Conservation (phyloP, 37 sponge, comb jelly and placozoan species). For the Corticium candelabrum region DNA sequence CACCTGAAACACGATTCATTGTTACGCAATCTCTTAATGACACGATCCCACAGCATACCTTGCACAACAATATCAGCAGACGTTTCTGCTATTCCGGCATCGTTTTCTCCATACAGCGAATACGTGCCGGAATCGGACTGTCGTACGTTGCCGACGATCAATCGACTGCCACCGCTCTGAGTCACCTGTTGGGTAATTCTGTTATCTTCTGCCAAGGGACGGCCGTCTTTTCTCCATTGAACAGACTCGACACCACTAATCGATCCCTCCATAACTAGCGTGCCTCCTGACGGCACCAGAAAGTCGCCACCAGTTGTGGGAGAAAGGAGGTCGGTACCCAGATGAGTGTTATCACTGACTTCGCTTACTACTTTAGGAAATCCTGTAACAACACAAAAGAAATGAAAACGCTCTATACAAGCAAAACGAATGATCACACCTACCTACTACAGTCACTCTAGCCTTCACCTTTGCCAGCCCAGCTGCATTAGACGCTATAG, state of each 20-base stretch:
- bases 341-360: too few relatives aligned
- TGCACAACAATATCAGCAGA: neutral
- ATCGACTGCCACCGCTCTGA: neutral
- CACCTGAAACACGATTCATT: neutral
- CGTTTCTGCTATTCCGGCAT: neutral
- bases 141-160: neutral
- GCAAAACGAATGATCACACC: too few relatives aligned
- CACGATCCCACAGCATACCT: neutral
- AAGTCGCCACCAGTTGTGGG: too few relatives aligned
- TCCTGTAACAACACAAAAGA: too few relatives aligned
- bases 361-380: too few relatives aligned
- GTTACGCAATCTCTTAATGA: neutral
- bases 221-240: neutral
- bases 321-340: too few relatives aligned
- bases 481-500: neutral
- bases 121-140: neutral
- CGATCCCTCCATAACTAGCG: neutral
- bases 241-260: neutral
- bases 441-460: neutral
- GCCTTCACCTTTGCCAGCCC: neutral
- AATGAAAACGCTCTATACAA: too few relatives aligned
- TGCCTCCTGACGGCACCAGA: too few relatives aligned
- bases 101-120: neutral
- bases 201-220: neutral
- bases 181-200: neutral